A percentile compares a stretch with the other conserved stretches of the same genome.
phyloP scores from a whole-genome alignment of 2,888 invertebrate genomes.

The Emmelina monodactyla region DNA sequence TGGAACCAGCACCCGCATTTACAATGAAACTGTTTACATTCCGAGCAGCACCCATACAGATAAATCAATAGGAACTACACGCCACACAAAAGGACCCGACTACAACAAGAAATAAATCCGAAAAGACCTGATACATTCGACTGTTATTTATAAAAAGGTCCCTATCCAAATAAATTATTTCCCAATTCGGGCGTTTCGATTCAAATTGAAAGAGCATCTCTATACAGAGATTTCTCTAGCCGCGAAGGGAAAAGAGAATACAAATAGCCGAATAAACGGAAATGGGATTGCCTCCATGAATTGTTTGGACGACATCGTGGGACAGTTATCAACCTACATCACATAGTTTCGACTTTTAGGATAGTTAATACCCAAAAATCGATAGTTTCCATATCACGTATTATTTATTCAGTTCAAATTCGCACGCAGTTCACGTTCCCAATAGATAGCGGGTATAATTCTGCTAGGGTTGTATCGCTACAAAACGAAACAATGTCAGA shows the following conservation, averaged over 20 bases:
- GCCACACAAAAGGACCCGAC: too few species aligned
- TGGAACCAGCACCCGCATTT: too few species aligned
- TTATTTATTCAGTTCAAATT: slow-evolving; percentile 51
- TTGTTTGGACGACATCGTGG: slow-evolving; percentile 36
- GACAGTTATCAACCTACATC: slow-evolving; percentile 17
- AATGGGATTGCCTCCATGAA: slow-evolving; percentile 51
- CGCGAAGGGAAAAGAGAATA: slow-evolving; percentile 51
- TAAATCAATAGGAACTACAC: too few species aligned
- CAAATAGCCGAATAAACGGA: slow-evolving; percentile 57
- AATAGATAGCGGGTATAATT: slow-evolving; percentile 61
- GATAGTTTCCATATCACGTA: slow-evolving; percentile 10
- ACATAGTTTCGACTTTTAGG: slow-evolving; percentile 14
- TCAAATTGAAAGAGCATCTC: slow-evolving; percentile 59
- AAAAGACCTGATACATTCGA: slow-evolving; percentile 35
- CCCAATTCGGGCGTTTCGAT: slow-evolving; percentile 56
- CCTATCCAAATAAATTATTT: slow-evolving; percentile 54
- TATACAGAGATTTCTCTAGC: slow-evolving; percentile 57
- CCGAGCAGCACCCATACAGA: too few species aligned
- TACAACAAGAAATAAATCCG: slow-evolving; percentile 30
- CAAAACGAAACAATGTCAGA: slow-evolving; percentile 59
- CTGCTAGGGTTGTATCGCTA: slow-evolving; percentile 44
- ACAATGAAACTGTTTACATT: too few species aligned
- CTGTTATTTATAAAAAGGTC: slow-evolving; percentile 44
- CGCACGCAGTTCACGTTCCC: slow-evolving; percentile 50
- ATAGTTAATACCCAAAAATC: background rate